Base-by-base conservation (phyloP, 2,113 vertebrate species). In the Poeciliopsis retropinna region DNA sequence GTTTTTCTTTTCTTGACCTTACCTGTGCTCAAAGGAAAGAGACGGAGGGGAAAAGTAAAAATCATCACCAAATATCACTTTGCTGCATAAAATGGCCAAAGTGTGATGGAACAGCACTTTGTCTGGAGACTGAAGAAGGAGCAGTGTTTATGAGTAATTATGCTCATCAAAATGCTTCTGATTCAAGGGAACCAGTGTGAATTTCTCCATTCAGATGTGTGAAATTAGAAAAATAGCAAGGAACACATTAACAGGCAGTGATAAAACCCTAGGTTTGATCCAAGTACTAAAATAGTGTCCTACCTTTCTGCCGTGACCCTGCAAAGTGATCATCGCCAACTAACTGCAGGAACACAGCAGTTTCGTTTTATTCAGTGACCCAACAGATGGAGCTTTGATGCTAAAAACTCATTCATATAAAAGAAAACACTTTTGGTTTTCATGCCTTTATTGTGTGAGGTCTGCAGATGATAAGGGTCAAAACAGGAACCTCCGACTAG, bases 1-100 rank as follows among this genome's bases (percentile, higher is more conserved):
- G 85, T 89, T 91, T 91, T 88, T 90, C 88, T 79, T 79, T 88
- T 57, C 74, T 84, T 57, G 60, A 60, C 61, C 76, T 77, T 15
- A 61, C 69, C 54, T 78, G 75, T 78, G 73, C 60, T 74, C 30
- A 70, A 76, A 64, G 51, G 29, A 64, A 39, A 63, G 4, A 41
- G 4, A 14, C 19, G 32, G 44, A 32, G 68, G 57, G 2, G 8
- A 15, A 62, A 34, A n/a, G 60, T 70, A 7, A 67, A 67, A 61
- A 0, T 54, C 7, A 4, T 32, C 22, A 11, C 39, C 15, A 72
- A 73, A 80, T 71, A 47, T 76, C 39, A 47, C 37, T 80, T 78
- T 79, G 73, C 73, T n/a, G 76, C 14, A 73, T 71, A 29, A 64
- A 82, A 75, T 60, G 31, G 2, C 32, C 44, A 63, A 51, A 22